Conservation (phyloP, 1,140 invertebrate species). For the Drosophila nebulosa region DNA sequence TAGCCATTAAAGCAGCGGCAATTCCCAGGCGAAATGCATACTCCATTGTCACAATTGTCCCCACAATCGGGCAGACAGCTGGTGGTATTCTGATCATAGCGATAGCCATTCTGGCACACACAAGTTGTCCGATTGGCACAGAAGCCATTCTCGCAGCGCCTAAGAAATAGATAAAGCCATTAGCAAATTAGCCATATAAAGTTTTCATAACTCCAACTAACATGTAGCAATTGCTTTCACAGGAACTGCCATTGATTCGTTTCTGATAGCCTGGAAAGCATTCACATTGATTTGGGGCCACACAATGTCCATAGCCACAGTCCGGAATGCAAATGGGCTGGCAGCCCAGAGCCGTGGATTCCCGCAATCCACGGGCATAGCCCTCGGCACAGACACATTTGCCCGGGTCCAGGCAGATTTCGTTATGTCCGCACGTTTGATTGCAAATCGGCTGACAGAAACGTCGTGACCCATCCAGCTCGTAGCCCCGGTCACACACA, state of each 20-base stretch:
- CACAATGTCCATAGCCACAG: conserved; percentile 83
- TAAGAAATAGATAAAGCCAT: conserved; percentile 8
- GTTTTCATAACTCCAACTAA: conserved; percentile 37
- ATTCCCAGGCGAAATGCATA: conserved; percentile 81
- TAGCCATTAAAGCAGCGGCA: conserved; percentile 85
- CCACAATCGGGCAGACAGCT: conserved; percentile 73
- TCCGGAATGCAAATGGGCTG: conserved; percentile 81
- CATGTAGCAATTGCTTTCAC: conserved; percentile 62
- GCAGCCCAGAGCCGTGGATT: conserved; percentile 61
- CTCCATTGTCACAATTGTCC: conserved; percentile 80
- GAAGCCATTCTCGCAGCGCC: conserved; percentile 83
- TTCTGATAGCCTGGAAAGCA: conserved; percentile 82
- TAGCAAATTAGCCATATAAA: not conserved
- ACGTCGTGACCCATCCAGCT: conserved; percentile 81
- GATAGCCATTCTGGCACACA: conserved; percentile 84
- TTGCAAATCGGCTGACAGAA: conserved; percentile 82
- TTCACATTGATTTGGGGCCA: conserved; percentile 83
- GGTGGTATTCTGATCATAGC: conserved; percentile 78
- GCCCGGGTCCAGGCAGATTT: conserved; percentile 83
- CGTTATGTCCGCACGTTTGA: conserved; percentile 70
- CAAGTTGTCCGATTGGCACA: conserved; percentile 83
- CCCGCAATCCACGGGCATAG: conserved; percentile 81
- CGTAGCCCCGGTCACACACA: conserved; percentile 85
- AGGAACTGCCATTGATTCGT: conserved; percentile 52
- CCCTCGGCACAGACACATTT: conserved; percentile 84